Percentiles rank a stretch among this genome's conserved stretches.
These are phyloP conservation scores for Heliothis virescens DNA, from an alignment of 1,140 invertebrate genomes.

Conservation along the genomic window DNA sequence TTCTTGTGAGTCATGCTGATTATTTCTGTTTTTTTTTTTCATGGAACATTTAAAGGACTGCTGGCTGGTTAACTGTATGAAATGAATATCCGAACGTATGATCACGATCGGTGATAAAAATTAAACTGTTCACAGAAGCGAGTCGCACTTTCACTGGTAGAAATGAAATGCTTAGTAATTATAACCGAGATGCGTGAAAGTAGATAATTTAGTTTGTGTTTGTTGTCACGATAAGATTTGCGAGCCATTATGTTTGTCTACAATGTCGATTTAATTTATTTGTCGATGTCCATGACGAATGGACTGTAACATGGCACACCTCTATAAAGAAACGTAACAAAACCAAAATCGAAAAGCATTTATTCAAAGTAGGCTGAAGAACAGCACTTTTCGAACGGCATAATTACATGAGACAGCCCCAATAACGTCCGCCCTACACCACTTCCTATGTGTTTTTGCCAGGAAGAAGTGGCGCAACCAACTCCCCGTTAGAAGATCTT, in stretches of 20 bases:
- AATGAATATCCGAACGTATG: conserved; percentile 21
- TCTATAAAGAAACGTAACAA: background rate
- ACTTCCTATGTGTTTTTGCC: too few species aligned
- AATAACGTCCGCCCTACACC: too few species aligned
- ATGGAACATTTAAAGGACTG: too few species aligned
- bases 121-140: conserved; percentile 48
- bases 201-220: conserved; percentile 50
- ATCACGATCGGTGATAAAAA: conserved; percentile 23
- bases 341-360: too few species aligned
- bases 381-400: too few species aligned
- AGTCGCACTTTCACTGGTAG: conserved; percentile 62
- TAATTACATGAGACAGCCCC: too few species aligned
- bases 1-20: background rate
- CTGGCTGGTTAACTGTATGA: background rate
- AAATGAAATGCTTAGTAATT: conserved; percentile 59
- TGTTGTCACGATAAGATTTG: conserved; percentile 49
- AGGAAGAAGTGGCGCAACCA: too few species aligned
- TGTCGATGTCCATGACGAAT: conserved; percentile 8
- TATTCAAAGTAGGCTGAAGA: too few species aligned
- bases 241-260: conserved; percentile 41
- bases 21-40: background rate
- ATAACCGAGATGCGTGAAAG: conserved; percentile 52
- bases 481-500: too few species aligned
- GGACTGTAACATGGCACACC: background rate
- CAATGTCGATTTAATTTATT: conserved; percentile 29